These are phyloP conservation scores for Nothoprocta pentlandii DNA, from an alignment of 2,113 vertebrate species.

Conservation along the genomic window DNA sequence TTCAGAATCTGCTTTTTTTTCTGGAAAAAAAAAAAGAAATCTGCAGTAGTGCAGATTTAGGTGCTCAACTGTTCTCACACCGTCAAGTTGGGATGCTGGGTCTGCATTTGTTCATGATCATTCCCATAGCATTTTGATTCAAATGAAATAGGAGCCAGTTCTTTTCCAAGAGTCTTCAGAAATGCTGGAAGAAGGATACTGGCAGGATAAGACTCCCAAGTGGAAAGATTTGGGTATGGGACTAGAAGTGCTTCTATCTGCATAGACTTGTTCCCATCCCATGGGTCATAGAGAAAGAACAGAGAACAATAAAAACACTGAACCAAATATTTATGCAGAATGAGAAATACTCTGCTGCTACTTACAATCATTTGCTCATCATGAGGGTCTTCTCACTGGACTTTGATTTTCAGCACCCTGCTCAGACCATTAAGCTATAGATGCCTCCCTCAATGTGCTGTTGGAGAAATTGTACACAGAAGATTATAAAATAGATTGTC, in stretches of 20 bases:
- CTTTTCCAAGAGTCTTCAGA: neutral
- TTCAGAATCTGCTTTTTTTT: neutral
- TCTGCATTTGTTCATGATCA: neutral
- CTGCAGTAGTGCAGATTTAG: neutral
- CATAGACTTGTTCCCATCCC: neutral
- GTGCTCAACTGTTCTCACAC: neutral
- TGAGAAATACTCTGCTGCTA: constrained; percentile 6
- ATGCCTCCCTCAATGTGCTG: neutral
- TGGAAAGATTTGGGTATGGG: neutral
- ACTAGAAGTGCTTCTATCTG: neutral
- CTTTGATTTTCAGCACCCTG: neutral
- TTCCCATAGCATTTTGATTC: neutral
- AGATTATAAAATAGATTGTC: neutral
- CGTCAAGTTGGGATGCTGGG: neutral
- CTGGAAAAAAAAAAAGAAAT: no score
- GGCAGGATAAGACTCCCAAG: neutral
- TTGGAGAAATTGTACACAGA: constrained; percentile 33
- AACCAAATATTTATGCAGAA: constrained; percentile 30
- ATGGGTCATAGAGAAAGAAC: neutral
- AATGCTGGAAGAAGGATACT: neutral
- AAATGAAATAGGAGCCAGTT: neutral
- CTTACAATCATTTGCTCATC: neutral
- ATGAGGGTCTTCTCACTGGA: constrained; percentile 30
- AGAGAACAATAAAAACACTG: neutral
- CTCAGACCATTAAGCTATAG: neutral